phyloP scores from a whole-genome alignment of 2,113 vertebrate species.

The Silurus asotus region DNA sequence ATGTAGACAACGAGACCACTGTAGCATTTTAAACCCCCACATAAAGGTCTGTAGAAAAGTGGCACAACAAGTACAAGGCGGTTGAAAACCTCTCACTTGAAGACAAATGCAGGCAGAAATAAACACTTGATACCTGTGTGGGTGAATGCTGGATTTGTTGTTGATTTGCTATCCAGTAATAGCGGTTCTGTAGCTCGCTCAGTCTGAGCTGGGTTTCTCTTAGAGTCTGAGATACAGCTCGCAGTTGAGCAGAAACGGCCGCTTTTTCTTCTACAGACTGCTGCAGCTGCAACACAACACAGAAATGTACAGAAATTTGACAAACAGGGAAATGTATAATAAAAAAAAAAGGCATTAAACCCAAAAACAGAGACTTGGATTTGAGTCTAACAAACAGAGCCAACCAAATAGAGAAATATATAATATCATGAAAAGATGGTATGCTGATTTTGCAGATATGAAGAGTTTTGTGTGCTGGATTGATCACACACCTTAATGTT shows the following conservation, averaged over 20 bases:
- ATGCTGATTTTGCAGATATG: neutral
- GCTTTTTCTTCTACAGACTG: slow-evolving; percentile 79
- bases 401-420: too few relatives aligned
- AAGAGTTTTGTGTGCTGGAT: neutral
- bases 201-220: slow-evolving; percentile 76
- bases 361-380: neutral
- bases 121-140: slow-evolving; percentile 26
- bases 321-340: neutral
- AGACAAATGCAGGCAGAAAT: too few relatives aligned
- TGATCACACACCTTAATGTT: slow-evolving; percentile 73
- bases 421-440: neutral
- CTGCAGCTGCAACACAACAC: slow-evolving; percentile 66
- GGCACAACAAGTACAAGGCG: neutral
- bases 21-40: neutral
- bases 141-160: slow-evolving; percentile 58
- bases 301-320: neutral
- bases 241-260: slow-evolving; percentile 74
- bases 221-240: slow-evolving; percentile 77
- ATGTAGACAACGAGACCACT: neutral
- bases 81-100: neutral
- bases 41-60: neutral
- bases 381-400: too few relatives aligned
- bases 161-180: slow-evolving; percentile 76
- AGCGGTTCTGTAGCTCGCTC: slow-evolving; percentile 74
- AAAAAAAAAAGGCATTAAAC: neutral